Evolutionary conservation across 2,113 vertebrate species (phyloP), one percentile per base, ranked within the genome.

Genomic region (Psammodynastes pulverulentus): DNA sequence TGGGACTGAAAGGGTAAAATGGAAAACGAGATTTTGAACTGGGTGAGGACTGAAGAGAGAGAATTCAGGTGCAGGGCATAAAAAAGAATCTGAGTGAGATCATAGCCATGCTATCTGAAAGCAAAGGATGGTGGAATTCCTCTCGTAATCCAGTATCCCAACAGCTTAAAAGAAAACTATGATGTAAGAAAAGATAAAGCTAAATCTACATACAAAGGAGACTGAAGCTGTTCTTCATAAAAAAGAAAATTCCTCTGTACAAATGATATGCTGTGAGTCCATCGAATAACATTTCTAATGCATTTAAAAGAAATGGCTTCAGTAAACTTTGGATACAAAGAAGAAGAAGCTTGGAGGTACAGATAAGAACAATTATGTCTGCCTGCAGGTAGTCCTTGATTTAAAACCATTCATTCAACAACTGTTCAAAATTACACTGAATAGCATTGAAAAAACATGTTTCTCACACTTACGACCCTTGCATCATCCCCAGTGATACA

Each of bases 111-210:
- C 95, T 97, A 97, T 97, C 96, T 97, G 96, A 97, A 97, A 97
- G 95, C 92, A 93, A 95, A 96, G 95, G 96, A 96, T 94, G 93
- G 94, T 95, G 96, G 95, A 96, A 97, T 97, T 97, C 97, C 96
- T 97, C 95, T 96, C 96, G 94, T 97, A 97, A 97, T 97, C 95
- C 95, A 97, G 95, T 95, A 96, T 96, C 95, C 94, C 94, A 95
- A 96, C 94, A 97, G 94, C 94, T 97, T 97, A 96, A 97, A 97
- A 96, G 96, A 96, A 95, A 92, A 88, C 90, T 52, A 92, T 93
- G n/a, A 91, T 0, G 43, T 72, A 93, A 89, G 89, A 89, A 91
- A 91, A 96, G 95, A 96, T 97, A 96, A 1, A 21, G 0, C 29
- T 53, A 1, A 0, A 2, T 94, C 92, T 89, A 23, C 92, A 86